Conservation (phyloP, 23 tunicate species). For the Phallusia fumigata region DNA sequence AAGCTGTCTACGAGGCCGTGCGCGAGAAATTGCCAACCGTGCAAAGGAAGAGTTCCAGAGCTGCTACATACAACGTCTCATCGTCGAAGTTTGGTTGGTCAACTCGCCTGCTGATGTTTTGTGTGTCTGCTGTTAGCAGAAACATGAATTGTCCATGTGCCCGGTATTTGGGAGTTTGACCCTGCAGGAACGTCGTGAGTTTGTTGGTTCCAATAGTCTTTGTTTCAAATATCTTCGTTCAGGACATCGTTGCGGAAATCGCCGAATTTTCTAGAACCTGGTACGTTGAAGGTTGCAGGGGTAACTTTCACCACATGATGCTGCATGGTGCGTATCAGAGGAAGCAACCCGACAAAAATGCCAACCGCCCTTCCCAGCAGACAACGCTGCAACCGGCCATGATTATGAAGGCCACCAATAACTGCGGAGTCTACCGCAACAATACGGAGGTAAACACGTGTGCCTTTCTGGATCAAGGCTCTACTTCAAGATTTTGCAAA, state of each 20-base stretch:
- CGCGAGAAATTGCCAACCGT: neutral
- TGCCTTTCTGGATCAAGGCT: constrained; percentile 18
- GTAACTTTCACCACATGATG: constrained; percentile 10
- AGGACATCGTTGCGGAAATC: neutral
- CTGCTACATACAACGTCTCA: neutral
- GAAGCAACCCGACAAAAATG: neutral
- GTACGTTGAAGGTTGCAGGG: neutral
- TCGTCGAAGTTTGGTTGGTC: too few species aligned
- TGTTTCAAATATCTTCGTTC: neutral
- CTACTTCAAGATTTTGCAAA: neutral
- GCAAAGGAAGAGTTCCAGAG: neutral
- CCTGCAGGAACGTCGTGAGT: neutral
- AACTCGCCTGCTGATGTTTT: neutral
- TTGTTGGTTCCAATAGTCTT: neutral
- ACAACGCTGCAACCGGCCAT: too few species aligned
- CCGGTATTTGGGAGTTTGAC: neutral
- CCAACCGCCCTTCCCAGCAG: neutral
- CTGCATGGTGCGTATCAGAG: constrained; percentile 5
- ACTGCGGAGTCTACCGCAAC: neutral
- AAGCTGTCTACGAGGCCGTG: neutral
- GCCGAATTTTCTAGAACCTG: constrained; percentile 10
- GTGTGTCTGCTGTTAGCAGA: neutral
- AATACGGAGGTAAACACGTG: neutral
- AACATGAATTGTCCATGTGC: neutral
- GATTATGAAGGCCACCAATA: neutral